phyloP scores from a whole-genome alignment of 1,140 invertebrate species.

The Nasonia longicornis region DNA sequence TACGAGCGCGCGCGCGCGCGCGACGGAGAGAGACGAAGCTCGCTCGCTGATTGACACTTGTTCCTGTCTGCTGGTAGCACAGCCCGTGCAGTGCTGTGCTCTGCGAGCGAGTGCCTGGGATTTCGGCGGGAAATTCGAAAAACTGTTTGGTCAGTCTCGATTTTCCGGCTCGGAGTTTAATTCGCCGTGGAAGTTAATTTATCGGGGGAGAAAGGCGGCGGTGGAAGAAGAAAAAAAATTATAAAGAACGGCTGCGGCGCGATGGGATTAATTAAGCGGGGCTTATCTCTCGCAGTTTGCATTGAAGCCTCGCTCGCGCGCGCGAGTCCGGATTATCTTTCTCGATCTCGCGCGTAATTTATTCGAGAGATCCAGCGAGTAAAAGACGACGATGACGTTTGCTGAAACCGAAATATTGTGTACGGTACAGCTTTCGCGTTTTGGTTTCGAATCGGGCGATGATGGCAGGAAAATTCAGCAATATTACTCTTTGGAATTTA shows the following conservation, averaged over 20 bases:
- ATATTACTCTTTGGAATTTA: background rate
- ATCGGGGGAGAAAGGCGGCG: conserved; percentile 5
- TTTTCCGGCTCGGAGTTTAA: conserved; percentile 43
- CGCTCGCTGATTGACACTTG: conserved; percentile 64
- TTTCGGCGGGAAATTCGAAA: background rate
- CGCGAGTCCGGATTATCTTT: conserved; percentile 39
- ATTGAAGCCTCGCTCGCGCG: conserved; percentile 30
- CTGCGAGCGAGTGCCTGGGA: background rate
- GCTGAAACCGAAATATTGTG: too few relatives aligned
- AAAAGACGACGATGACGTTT: conserved; percentile 32
- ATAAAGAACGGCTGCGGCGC: conserved; percentile 40
- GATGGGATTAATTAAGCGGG: conserved; percentile 46
- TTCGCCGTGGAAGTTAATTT: conserved; percentile 43
- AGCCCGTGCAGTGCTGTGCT: background rate
- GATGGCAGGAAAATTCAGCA: background rate
- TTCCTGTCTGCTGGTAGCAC: conserved; percentile 53
- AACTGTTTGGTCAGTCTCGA: conserved; percentile 32
- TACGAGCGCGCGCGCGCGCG: background rate
- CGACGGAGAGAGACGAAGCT: background rate
- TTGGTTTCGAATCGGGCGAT: too few relatives aligned
- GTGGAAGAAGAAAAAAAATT: conserved; percentile 8
- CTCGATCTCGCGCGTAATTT: conserved; percentile 43
- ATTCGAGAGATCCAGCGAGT: conserved; percentile 28
- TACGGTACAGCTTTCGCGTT: too few relatives aligned
- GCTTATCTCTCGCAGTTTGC: conserved; percentile 45